A percentile compares a stretch with the other conserved stretches of the same genome.
Conservation (phyloP, 2,113 vertebrate genomes). For the Eulemur macaco region DNA sequence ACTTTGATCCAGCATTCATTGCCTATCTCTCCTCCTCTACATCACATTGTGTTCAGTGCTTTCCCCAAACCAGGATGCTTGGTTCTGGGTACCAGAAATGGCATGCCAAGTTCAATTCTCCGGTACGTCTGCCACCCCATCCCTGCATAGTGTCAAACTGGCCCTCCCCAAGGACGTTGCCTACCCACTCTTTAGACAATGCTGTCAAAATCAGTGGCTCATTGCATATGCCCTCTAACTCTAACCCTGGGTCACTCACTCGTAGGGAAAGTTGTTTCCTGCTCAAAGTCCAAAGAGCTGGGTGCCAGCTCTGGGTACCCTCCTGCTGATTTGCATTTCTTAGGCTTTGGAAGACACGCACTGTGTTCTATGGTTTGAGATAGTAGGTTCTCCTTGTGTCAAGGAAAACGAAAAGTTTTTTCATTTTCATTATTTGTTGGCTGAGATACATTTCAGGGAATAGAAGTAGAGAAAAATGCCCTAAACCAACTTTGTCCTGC, state of each 20-base stretch:
- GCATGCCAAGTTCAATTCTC: not conserved
- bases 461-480: not conserved
- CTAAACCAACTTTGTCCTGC: not conserved
- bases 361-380: not conserved
- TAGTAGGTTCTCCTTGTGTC: not conserved
- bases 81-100: not conserved
- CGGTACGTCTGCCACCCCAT: not conserved
- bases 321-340: not conserved
- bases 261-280: not conserved
- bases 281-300: not conserved
- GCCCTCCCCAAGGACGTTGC: not conserved
- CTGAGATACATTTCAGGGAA: not conserved
- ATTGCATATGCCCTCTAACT: no score
- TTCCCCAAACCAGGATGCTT: not conserved
- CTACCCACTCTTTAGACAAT: not conserved
- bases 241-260: not conserved
- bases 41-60: fast-evolving
- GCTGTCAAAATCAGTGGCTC: not conserved
- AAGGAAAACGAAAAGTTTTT: not conserved
- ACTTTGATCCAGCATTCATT: fast-evolving
- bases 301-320: not conserved
- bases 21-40: no score
- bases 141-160: fast-evolving
- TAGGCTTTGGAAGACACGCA: not conserved
- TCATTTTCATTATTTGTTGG: not conserved